phyloP scores from a whole-genome alignment of 2,888 invertebrate genomes.

The Helobdella robusta region DNA sequence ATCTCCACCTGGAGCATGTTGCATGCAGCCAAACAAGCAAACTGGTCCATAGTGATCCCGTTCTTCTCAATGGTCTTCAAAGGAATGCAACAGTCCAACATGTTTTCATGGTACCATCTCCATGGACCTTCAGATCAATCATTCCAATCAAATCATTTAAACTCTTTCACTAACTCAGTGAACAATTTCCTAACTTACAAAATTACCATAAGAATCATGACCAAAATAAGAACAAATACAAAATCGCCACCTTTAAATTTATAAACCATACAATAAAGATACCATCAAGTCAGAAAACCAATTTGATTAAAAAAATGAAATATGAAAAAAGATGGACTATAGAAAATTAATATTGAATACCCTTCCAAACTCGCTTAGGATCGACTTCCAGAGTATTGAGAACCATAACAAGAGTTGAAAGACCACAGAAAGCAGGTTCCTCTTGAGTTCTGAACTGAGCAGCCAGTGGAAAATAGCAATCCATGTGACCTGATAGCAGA shows the following conservation, averaged over 20 bases:
- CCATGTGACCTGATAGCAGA: constrained; percentile 42
- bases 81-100: constrained; percentile 50
- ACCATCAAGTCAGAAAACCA: no score
- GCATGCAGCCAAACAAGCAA: constrained; percentile 47
- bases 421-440: constrained; percentile 50
- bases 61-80: constrained; percentile 39
- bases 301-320: no score
- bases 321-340: no score
- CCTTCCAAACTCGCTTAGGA: constrained; percentile 23
- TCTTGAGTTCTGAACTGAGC: constrained; percentile 50
- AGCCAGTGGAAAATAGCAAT: constrained; percentile 47
- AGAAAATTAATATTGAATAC: neutral
- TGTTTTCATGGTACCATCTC: constrained; percentile 51
- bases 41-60: constrained; percentile 48
- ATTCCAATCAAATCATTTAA: no score
- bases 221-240: no score
- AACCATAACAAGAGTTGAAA: constrained; percentile 48
- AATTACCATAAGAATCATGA: no score
- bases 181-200: no score
- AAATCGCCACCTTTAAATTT: no score
- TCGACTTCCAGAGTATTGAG: constrained; percentile 43
- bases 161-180: no score
- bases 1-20: constrained; percentile 40
- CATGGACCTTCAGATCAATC: constrained; percentile 37
- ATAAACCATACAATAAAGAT: no score